Percentiles rank a stretch among this genome's conserved stretches.
These are phyloP conservation scores for Zygogramma bicolorata DNA, from an alignment of 2,888 invertebrate genomes.

Conservation along the genomic window DNA sequence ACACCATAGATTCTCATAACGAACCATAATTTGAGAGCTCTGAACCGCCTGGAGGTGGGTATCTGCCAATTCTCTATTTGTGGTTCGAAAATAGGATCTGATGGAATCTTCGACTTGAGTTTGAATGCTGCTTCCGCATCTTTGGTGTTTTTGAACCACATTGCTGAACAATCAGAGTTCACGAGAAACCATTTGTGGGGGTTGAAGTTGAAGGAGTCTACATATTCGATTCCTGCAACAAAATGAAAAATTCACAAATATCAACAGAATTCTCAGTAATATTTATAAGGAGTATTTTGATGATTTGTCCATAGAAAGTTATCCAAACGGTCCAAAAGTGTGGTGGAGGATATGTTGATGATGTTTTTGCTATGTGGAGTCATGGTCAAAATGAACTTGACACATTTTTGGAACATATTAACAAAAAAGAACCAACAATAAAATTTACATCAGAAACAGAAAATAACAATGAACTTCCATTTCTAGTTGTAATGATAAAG, in stretches of 20 bases:
- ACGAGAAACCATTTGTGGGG: constrained; percentile 96
- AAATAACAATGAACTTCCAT: too few relatives aligned
- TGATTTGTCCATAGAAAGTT: too few relatives aligned
- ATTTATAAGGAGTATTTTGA: too few relatives aligned
- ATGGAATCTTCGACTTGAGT: constrained; percentile 66
- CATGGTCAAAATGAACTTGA: too few relatives aligned
- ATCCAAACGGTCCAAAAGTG: too few relatives aligned
- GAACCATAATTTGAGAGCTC: constrained; percentile 95
- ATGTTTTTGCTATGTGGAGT: too few relatives aligned
- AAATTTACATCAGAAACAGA: too few relatives aligned
- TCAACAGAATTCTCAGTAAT: neutral
- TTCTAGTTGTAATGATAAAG: too few relatives aligned
- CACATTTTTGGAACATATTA: too few relatives aligned
- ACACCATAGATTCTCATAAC: constrained; percentile 86
- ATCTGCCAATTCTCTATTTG: constrained; percentile 93
- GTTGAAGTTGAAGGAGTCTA: constrained; percentile 93
- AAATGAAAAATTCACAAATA: neutral
- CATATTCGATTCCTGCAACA: constrained; percentile 72
- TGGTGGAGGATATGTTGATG: too few relatives aligned
- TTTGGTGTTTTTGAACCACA: constrained; percentile 89
- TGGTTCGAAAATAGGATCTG: constrained; percentile 70
- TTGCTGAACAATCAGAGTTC: constrained; percentile 94
- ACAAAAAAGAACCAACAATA: too few relatives aligned
- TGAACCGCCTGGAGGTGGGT: constrained; percentile 86
- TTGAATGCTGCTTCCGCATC: constrained; percentile 88